These are phyloP conservation scores for Tetramorium parvispinum DNA, from an alignment of 1,140 invertebrate genomes.

Conservation along the genomic window DNA sequence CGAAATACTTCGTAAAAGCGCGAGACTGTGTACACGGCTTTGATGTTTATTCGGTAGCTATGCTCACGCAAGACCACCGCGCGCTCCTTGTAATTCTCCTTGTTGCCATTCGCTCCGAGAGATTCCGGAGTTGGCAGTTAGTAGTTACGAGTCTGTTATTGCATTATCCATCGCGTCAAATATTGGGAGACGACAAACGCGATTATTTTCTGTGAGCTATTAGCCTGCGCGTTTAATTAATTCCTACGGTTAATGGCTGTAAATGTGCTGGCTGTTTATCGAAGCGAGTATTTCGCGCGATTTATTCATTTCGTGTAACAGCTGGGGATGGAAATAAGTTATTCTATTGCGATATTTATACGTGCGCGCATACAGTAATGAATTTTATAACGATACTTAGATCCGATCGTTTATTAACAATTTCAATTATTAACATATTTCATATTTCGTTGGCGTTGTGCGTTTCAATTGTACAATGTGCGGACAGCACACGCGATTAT, in stretches of 20 bases:
- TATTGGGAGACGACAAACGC: neutral
- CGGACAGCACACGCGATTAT: neutral
- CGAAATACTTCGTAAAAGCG: neutral
- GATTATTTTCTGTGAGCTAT: constrained; percentile 18
- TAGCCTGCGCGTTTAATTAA: constrained; percentile 5
- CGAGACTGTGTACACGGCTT: neutral
- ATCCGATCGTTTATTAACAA: constrained; percentile 1
- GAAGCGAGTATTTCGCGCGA: constrained; percentile 6
- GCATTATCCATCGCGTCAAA: neutral
- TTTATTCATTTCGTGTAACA: neutral
- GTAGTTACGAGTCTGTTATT: neutral
- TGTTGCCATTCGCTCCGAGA: neutral
- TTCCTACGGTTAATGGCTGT: neutral
- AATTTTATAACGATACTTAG: constrained; percentile 6
- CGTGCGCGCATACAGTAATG: neutral
- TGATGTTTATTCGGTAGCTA: neutral
- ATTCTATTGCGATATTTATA: constrained; percentile 1
- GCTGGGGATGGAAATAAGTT: neutral
- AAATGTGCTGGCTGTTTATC: neutral
- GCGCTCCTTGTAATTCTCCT: neutral
- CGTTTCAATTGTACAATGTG: neutral
- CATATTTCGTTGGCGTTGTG: neutral
- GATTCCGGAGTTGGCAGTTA: neutral
- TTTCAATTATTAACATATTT: neutral
- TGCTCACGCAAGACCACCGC: neutral